These are phyloP conservation scores for Thymelicus sylvestris DNA, from an alignment of 2,888 invertebrate genomes.

Conservation along the genomic window DNA sequence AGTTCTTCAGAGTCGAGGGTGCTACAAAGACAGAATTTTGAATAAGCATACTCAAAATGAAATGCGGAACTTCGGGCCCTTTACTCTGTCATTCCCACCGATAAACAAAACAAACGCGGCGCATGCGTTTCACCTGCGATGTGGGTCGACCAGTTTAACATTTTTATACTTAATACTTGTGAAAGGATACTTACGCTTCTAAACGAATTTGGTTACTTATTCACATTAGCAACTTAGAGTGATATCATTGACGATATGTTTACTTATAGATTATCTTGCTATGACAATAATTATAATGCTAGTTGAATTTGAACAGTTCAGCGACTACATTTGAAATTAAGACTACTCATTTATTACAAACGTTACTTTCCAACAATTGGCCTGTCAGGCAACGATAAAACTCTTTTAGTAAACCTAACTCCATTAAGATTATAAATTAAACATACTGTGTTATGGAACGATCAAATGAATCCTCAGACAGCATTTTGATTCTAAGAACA, in stretches of 20 bases:
- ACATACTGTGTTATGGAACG: neutral
- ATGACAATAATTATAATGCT: too few relatives aligned
- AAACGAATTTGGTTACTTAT: constrained; percentile 5
- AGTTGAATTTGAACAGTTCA: too few relatives aligned
- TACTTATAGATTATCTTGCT: too few relatives aligned
- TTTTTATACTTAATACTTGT: constrained; percentile 53
- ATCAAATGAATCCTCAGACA: neutral
- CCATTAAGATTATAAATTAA: constrained; percentile 13
- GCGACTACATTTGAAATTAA: too few relatives aligned
- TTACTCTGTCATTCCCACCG: constrained; percentile 49
- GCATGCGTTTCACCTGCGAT: constrained; percentile 49
- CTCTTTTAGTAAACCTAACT: neutral
- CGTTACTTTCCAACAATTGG: neutral
- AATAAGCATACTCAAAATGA: neutral
- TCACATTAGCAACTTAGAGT: neutral
- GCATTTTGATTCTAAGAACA: constrained; percentile 16
- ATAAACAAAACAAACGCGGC: constrained; percentile 59
- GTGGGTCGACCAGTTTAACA: constrained; percentile 51
- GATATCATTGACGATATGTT: too few relatives aligned
- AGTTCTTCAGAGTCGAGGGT: too few relatives aligned
- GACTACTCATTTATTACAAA: neutral
- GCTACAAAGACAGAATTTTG: too few relatives aligned
- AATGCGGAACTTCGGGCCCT: neutral
- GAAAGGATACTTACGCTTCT: constrained; percentile 37
- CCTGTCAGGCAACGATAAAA: neutral